Evolutionary conservation across 2,797 vertebrate species (phyloP), one percentile per base, ranked within the genome.

Genomic region (Pipistrellus kuhlii): DNA sequence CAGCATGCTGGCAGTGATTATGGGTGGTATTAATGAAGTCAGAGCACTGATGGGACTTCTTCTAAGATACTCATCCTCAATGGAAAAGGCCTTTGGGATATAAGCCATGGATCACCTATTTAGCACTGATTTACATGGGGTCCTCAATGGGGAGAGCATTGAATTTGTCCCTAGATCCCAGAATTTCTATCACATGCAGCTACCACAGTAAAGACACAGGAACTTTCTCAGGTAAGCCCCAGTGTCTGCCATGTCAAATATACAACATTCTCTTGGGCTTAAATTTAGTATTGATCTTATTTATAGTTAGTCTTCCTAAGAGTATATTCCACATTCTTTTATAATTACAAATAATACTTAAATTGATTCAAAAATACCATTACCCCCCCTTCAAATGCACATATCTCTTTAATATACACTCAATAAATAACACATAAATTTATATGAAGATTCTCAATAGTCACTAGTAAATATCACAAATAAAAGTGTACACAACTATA

Each of bases 21-120:
- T 6, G 92, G 35, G 59, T 91, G 81, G 66, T 25, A 73, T 27
- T 71, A 96, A 94, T 91, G 77, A 94, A 88, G 32, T 91, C 72
- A 85, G 89, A 85, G 69, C 57, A 96, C 55, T 90, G 85, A 93
- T 44, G 84, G 91, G 86, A 92, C 71, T 96, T 97, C 96, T 97
- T 85, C 73, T 96, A 90, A 95, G 71, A 73, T 35, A 38, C 27
- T 82, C 72, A 57, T 93, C 53, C 84, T 91, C 72, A 32, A 30
- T 66, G 81, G 32, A 69, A 86, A 90, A 90, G 11, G 5, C 66
- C n/a, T 89, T 69, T 95, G 72, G 96, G 84, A 93, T 80, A 89
- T 57, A 73, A 95, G 35, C 14, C 41, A 53, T 3, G 9, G 76
- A 35, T 71, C 80, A 84, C 86, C 80, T 51, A 80, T 88, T 93